Percentiles rank a stretch among this genome's conserved stretches.
These are phyloP conservation scores for Gobionotothen gibberifrons DNA, from an alignment of 2,797 vertebrate species.

Conservation along the genomic window DNA sequence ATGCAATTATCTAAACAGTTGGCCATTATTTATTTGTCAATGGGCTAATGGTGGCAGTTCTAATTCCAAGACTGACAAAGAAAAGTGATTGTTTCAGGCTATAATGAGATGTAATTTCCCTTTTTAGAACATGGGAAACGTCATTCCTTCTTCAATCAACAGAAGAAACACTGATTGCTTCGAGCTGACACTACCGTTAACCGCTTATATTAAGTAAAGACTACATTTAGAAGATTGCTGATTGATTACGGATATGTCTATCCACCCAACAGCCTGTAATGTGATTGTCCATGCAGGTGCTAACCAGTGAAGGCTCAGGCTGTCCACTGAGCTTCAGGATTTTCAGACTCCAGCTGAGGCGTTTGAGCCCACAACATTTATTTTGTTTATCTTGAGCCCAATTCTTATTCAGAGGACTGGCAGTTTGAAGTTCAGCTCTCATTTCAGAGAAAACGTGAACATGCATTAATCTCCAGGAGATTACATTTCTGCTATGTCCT, in stretches of 20 bases:
- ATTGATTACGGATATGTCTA: background rate
- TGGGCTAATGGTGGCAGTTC: no score
- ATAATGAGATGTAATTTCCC: background rate
- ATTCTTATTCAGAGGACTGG: background rate
- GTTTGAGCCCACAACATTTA: background rate
- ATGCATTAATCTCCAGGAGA: background rate
- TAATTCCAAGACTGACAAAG: background rate
- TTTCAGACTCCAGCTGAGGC: background rate
- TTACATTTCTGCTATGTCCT: background rate
- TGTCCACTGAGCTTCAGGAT: background rate
- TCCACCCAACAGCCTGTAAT: background rate
- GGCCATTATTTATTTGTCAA: no score
- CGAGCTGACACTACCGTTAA: background rate
- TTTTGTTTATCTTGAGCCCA: background rate
- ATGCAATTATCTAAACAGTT: no score
- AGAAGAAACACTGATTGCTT: background rate
- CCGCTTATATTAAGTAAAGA: background rate
- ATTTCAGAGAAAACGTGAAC: background rate
- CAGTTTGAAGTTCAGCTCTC: background rate
- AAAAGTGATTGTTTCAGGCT: background rate
- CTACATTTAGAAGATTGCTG: background rate
- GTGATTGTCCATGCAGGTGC: background rate
- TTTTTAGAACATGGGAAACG: background rate
- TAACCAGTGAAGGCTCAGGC: background rate
- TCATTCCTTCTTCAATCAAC: background rate